These are phyloP conservation scores for Habropoda laboriosa DNA, from an alignment of 1,140 invertebrate species.

Conservation along the genomic window DNA sequence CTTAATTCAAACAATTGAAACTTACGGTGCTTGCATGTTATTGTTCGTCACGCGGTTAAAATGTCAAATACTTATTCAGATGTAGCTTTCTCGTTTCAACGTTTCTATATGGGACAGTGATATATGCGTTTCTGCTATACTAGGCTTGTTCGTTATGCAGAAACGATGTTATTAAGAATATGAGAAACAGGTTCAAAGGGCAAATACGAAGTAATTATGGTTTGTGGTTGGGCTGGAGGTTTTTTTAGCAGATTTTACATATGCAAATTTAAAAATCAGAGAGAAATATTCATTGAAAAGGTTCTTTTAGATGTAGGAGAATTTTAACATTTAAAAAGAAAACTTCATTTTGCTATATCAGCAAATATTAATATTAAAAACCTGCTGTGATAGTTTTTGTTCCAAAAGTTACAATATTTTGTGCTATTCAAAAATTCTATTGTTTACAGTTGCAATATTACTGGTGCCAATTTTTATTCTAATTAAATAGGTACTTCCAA, in stretches of 20 bases:
- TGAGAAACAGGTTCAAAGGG: no score
- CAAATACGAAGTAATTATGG: not conserved
- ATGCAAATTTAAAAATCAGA: not conserved
- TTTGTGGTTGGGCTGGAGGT: no score
- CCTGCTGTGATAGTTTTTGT: no score
- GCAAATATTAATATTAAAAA: no score
- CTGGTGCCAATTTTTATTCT: no score
- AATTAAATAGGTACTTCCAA: no score
- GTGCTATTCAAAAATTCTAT: no score
- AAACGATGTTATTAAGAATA: not conserved
- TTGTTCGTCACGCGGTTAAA: slow-evolving; percentile 8
- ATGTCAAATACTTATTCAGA: slow-evolving; percentile 27
- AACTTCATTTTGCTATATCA: no score
- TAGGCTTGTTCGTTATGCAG: not conserved
- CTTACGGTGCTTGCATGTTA: slow-evolving; percentile 32
- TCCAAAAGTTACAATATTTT: no score
- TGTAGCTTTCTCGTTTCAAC: not conserved
- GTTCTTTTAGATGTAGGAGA: no score
- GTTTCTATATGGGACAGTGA: slow-evolving; percentile 3
- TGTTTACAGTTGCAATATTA: no score
- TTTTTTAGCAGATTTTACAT: not conserved
- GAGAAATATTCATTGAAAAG: not conserved
- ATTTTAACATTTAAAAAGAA: no score
- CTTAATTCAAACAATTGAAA: slow-evolving; percentile 33
- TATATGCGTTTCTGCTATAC: not conserved